Evolutionary conservation across 2,888 invertebrate genomes (phyloP).

Genomic region (Griposia aprilina): DNA sequence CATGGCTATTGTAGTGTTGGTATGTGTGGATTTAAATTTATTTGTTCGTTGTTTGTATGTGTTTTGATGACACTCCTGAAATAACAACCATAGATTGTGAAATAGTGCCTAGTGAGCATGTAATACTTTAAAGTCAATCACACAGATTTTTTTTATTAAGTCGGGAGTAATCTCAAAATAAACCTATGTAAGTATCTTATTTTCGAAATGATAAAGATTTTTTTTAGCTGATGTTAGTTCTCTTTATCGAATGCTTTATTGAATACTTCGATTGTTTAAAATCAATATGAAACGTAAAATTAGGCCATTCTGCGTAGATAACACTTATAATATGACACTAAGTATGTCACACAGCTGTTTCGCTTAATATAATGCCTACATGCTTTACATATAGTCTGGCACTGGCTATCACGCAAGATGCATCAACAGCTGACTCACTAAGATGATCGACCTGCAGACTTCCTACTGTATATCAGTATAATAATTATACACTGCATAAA

Average conservation of each 20-base stretch:
- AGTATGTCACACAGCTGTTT: constrained; percentile 44
- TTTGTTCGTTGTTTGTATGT: no score
- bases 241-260: background rate
- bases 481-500: background rate
- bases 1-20: background rate
- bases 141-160: background rate
- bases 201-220: background rate
- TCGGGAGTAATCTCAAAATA: background rate
- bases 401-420: constrained; percentile 23
- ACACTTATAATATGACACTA: background rate
- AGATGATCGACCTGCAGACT: constrained; percentile 22
- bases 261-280: no score
- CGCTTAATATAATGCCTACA: constrained; percentile 16
- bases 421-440: constrained; percentile 45
- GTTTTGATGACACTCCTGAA: background rate
- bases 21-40: background rate
- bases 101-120: background rate
- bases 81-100: background rate
- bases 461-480: background rate
- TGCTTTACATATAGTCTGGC: constrained; percentile 9
- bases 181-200: background rate
- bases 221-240: no score
- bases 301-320: background rate
- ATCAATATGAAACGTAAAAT: background rate
- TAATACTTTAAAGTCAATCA: background rate